Percentiles rank a stretch among this genome's conserved stretches.
Evolutionary conservation across 2,113 vertebrate species (phyloP).

Genomic region (Octodon degus): DNA sequence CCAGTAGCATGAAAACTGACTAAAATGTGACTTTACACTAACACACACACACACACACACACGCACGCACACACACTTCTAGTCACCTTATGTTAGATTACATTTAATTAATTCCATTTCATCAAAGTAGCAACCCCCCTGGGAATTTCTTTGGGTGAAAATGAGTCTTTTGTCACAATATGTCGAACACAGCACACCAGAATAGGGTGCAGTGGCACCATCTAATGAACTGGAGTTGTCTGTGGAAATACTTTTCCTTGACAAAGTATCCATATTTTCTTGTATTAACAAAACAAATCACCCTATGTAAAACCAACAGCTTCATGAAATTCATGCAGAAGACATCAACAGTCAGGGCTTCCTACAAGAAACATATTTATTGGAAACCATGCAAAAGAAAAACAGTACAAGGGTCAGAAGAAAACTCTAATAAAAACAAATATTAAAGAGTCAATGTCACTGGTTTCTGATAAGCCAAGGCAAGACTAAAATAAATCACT

Average conservation of each 20-base stretch:
- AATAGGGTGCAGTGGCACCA: neutral
- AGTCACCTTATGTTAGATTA: conserved; percentile 16
- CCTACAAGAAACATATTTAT: neutral
- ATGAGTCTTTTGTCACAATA: conserved; percentile 66
- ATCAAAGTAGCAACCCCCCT: conserved; percentile 45
- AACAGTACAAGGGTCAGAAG: neutral
- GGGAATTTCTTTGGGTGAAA: conserved; percentile 72
- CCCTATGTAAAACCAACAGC: neutral
- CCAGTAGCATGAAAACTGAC: conserved; percentile 8
- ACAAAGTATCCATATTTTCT: neutral
- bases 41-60: neutral
- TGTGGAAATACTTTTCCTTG: conserved; percentile 26
- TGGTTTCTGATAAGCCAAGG: neutral
- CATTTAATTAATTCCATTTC: conserved; percentile 65
- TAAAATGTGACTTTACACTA: neutral
- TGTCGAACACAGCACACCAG: conserved; percentile 29
- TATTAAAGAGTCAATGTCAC: neutral
- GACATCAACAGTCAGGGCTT: neutral
- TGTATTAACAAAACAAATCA: neutral
- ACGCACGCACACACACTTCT: neutral
- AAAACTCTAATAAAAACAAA: neutral
- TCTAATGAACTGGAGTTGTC: neutral
- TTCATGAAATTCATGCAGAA: conserved; percentile 40
- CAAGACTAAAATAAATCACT: neutral
- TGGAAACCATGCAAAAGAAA: neutral